Evolutionary conservation across 2,888 invertebrate species (phyloP).

Genomic region (Thecophora atra): DNA sequence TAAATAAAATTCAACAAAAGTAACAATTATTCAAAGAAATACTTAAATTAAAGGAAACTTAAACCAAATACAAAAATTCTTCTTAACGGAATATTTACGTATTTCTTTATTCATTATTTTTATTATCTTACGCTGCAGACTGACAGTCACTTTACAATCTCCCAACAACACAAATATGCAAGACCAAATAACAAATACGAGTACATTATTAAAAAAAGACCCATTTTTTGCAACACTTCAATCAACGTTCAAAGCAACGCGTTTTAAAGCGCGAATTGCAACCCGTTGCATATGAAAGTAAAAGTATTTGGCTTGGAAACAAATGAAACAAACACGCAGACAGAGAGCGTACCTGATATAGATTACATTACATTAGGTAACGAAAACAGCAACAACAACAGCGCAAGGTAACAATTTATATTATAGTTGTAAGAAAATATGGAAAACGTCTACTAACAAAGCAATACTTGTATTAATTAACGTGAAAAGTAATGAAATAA

Average conservation of each 20-base stretch:
- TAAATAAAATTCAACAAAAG: too few relatives aligned
- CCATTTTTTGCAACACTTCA: background rate
- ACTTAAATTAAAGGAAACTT: too few relatives aligned
- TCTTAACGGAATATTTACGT: too few relatives aligned
- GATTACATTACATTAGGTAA: background rate
- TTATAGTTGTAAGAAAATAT: background rate
- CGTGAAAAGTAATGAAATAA: background rate
- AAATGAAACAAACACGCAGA: background rate
- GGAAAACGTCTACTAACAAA: background rate
- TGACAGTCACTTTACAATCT: conserved; percentile 43
- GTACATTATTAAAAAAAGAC: conserved; percentile 25
- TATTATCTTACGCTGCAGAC: conserved; percentile 33
- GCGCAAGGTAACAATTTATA: background rate
- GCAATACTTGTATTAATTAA: background rate
- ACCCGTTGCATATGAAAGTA: conserved; percentile 35
- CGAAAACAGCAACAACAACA: background rate
- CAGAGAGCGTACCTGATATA: background rate
- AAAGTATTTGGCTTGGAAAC: conserved; percentile 26
- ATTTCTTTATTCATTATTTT: too few relatives aligned
- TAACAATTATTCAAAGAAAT: too few relatives aligned
- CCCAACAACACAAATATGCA: background rate
- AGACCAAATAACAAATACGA: conserved; percentile 3
- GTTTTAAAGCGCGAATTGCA: conserved; percentile 15
- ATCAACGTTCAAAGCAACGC: too few relatives aligned
- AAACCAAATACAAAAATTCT: too few relatives aligned